Percentiles rank a stretch among this genome's conserved stretches.
Conservation (phyloP, 2,113 vertebrate genomes). For the Reinhardtius hippoglossoides region DNA sequence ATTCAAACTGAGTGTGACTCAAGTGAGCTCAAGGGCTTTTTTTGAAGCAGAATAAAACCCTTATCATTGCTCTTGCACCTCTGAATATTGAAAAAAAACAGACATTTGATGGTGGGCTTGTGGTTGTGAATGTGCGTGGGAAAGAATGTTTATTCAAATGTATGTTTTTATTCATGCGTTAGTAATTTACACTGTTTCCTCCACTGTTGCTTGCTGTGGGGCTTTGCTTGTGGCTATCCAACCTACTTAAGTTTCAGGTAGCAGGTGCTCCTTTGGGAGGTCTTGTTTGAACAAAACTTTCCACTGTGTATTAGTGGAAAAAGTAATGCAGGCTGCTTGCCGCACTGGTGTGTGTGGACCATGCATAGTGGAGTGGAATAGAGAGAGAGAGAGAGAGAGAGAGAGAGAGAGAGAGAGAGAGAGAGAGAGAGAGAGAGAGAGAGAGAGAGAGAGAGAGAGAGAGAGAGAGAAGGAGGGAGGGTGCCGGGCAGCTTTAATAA, state of each 20-base stretch:
- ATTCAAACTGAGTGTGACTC: slow-evolving; percentile 6
- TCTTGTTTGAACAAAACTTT: slow-evolving; percentile 66
- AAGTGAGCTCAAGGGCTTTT: slow-evolving; percentile 1
- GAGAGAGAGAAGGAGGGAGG: slow-evolving; percentile 7
- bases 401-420: slow-evolving; percentile 1
- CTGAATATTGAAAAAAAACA: slow-evolving; percentile 3
- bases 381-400: background rate
- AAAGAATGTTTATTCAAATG: slow-evolving; percentile 35
- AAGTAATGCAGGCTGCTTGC: slow-evolving; percentile 38
- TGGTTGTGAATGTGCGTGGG: slow-evolving; percentile 1
- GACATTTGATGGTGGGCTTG: background rate
- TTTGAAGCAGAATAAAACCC: slow-evolving; percentile 2
- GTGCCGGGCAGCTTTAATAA: slow-evolving; percentile 44
- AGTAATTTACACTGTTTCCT: slow-evolving; percentile 9
- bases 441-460: slow-evolving; percentile 11
- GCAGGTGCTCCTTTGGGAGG: slow-evolving; percentile 50
- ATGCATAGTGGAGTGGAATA: background rate
- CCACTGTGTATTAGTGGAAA: slow-evolving; percentile 53
- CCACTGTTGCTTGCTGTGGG: slow-evolving; percentile 25
- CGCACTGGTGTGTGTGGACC: slow-evolving; percentile 12
- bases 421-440: slow-evolving; percentile 13
- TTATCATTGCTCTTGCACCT: slow-evolving; percentile 3
- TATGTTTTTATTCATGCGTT: slow-evolving; percentile 59
- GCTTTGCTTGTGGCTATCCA: slow-evolving; percentile 47
- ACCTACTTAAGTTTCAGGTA: slow-evolving; percentile 55